phyloP scores from a whole-genome alignment of 2,797 vertebrate species.

The Phataginus tetradactyla region DNA sequence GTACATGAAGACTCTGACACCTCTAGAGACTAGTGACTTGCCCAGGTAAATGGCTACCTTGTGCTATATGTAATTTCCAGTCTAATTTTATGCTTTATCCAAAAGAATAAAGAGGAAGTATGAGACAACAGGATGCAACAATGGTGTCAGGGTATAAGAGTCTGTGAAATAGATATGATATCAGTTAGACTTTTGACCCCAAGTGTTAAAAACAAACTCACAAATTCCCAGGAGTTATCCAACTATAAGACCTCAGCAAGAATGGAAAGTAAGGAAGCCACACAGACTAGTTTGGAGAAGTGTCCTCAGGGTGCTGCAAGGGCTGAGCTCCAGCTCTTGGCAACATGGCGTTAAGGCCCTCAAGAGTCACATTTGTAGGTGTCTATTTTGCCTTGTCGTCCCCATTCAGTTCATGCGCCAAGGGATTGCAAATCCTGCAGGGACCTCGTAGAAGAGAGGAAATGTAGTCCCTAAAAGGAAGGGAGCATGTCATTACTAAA shows the following conservation, averaged over 20 bases:
- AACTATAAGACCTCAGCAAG: background rate
- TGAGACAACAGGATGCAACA: background rate
- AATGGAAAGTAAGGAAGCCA: background rate
- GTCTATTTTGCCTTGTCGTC: background rate
- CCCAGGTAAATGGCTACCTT: background rate
- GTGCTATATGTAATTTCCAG: background rate
- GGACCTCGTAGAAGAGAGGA: background rate
- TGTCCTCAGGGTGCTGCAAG: background rate
- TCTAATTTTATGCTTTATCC: background rate
- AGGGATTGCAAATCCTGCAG: background rate
- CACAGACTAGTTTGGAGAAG: background rate
- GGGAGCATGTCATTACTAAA: background rate
- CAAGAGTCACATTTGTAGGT: background rate
- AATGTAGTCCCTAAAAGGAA: background rate
- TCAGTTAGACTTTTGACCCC: background rate
- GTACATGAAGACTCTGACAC: background rate
- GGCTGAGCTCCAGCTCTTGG: background rate
- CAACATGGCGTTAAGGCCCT: background rate
- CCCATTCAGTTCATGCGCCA: background rate
- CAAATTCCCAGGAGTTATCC: background rate
- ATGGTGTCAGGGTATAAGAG: background rate
- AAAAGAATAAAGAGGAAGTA: background rate
- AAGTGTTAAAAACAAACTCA: background rate
- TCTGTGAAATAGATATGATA: background rate
- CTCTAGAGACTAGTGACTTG: background rate